These are phyloP conservation scores for Tetramorium simillimum DNA, from an alignment of 1,140 invertebrate genomes.

Conservation along the genomic window DNA sequence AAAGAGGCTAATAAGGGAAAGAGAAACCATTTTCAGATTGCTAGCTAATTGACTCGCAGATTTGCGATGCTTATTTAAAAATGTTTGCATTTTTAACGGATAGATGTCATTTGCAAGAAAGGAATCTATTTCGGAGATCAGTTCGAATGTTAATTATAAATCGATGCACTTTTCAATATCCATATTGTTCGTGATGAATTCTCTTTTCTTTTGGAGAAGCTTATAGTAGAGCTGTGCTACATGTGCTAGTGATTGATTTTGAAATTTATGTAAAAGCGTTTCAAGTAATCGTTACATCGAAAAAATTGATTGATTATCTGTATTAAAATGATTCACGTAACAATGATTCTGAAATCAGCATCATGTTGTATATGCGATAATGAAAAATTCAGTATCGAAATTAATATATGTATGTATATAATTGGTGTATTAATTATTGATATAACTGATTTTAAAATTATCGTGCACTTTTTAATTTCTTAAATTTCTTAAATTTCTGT, in stretches of 20 bases:
- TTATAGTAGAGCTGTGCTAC: not conserved
- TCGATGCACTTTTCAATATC: conserved; percentile 14
- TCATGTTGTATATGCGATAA: not conserved
- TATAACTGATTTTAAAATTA: not conserved
- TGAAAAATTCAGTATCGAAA: not conserved
- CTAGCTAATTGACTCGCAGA: not conserved
- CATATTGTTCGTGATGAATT: conserved; percentile 21
- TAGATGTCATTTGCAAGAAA: not conserved
- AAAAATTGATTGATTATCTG: not conserved
- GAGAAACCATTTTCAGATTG: conserved; percentile 25
- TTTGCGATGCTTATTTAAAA: conserved; percentile 35
- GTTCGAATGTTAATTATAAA: conserved; percentile 49
- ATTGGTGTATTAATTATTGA: not conserved
- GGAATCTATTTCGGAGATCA: not conserved
- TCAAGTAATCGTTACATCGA: not conserved
- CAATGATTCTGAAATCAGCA: not conserved
- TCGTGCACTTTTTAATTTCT: not conserved
- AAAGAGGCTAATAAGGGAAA: not conserved
- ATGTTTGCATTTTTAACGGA: conserved; percentile 58
- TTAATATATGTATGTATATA: not conserved
- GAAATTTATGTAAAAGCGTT: conserved; percentile 1
- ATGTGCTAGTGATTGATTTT: not conserved
- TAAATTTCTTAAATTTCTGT: not conserved
- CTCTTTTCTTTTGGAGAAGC: conserved; percentile 2
- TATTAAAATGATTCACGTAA: not conserved